Base-by-base conservation (phyloP, 2,888 invertebrate species). In the Drosophila flavopinicola region DNA sequence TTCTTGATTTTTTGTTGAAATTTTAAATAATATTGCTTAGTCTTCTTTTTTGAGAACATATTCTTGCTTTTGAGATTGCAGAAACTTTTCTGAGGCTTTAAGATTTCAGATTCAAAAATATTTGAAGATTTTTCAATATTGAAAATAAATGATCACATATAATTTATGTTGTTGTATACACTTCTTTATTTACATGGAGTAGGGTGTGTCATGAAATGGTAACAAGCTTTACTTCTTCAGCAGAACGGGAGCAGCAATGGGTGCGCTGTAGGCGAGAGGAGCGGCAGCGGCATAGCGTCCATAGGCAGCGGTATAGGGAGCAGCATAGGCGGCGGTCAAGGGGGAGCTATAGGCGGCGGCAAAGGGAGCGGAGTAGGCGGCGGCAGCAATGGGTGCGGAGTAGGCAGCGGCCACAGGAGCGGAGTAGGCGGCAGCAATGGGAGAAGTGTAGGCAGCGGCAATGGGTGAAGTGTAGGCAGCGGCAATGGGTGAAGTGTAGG, bases 211-310 rank as follows among this genome's bases (percentile, higher is more conserved):
- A 61, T 58, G 54, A 56, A 38, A 52, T 58, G 56, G 54, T 54
- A 61, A 53, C 38, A 53, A 25, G 27, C 35, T 45, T 84, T 78
- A 84, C 74, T 84, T 83, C 78, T 78, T 84, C 51, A 84, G 73
- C 44, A 83, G 69, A 20, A 83, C 47, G 10, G 86, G 84, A 6
- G 79, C 82, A 7, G 77, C 83, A 27, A 63, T 0, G 5, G 75
- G 72, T n/a, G 78, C 35, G 23, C 67, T n/a, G 38, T 71, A 47
- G 24, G 76, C 20, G 20, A n/a, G n/a, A n/a, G n/a, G n/a, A n/a
- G 20, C 20, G 4, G 20, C 56, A 27, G 70, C 74, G 24, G 66
- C 54, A 10, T 39, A 9, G 6, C 42, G 61, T 1, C 51, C 2
- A 42, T 66, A 66, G 20, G 75, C 57, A 9, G 78, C 64, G 6